A percentile compares a stretch with the other conserved stretches of the same genome.
Conservation (phyloP, 2,797 vertebrate genomes). For the Agapornis canus region DNA sequence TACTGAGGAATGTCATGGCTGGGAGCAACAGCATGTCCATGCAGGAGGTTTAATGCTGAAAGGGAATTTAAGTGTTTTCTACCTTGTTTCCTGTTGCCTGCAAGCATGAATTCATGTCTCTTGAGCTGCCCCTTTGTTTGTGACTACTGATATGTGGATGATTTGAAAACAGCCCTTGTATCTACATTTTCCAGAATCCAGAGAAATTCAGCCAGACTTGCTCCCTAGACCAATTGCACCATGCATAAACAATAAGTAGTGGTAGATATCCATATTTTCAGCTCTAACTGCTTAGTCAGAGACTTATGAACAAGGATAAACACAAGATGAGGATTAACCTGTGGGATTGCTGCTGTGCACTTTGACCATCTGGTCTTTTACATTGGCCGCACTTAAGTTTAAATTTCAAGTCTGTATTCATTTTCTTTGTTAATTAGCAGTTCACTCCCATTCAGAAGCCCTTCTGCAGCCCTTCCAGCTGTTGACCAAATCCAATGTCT, state of each 20-base stretch:
- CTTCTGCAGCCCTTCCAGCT: not conserved
- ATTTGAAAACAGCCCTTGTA: not conserved
- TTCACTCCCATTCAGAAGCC: not conserved
- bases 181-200: not conserved
- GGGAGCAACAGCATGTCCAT: not conserved
- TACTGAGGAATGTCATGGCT: not conserved
- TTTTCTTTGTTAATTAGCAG: not conserved
- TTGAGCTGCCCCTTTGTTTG: not conserved
- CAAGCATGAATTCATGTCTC: not conserved
- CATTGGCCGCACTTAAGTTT: not conserved
- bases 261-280: not conserved
- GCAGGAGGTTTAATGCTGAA: not conserved
- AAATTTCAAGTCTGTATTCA: not conserved
- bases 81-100: not conserved
- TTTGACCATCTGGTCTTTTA: not conserved
- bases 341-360: not conserved
- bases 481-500: not conserved
- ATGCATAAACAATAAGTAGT: not conserved
- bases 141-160: not conserved
- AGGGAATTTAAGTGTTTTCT: not conserved
- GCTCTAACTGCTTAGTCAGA: not conserved
- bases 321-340: not conserved
- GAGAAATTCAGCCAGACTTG: not conserved
- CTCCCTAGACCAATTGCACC: not conserved
- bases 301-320: not conserved